Evolutionary conservation across 1,140 invertebrate genomes (phyloP).

Genomic region (Panulirus ornatus): DNA sequence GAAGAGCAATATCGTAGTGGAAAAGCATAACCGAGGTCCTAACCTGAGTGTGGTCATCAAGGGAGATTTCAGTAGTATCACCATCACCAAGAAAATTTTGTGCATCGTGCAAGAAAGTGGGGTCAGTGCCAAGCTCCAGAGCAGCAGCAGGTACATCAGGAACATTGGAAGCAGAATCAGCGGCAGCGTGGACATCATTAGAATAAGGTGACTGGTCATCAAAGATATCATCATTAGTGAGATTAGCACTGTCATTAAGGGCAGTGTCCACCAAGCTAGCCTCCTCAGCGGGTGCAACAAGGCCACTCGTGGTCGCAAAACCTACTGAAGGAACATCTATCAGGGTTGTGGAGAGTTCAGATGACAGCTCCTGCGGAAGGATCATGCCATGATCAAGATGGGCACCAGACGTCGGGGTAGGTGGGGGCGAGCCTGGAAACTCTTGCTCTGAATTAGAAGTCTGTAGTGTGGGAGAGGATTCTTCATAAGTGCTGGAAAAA

Average conservation of each 20-base stretch:
- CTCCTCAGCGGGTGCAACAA: slow-evolving; percentile 25
- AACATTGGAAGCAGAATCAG: not conserved
- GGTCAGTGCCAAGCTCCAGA: slow-evolving; percentile 21
- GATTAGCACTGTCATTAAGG: not conserved
- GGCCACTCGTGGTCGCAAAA: slow-evolving; percentile 16
- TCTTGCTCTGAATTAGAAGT: not conserved
- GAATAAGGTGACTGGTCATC: not conserved
- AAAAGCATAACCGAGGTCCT: slow-evolving; percentile 11
- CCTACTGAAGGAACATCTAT: slow-evolving; percentile 49
- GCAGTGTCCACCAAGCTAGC: slow-evolving; percentile 24
- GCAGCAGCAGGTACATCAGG: not conserved
- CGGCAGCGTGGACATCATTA: slow-evolving; percentile 22
- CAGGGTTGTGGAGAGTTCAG: slow-evolving; percentile 29
- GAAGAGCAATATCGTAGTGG: not conserved
- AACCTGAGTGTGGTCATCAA: slow-evolving; percentile 61
- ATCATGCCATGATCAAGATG: slow-evolving; percentile 54
- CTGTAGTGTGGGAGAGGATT: not conserved
- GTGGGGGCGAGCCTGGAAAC: slow-evolving; percentile 15
- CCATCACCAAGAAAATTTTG: slow-evolving; percentile 53
- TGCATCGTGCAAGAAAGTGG: slow-evolving; percentile 49
- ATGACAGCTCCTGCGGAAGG: slow-evolving; percentile 64
- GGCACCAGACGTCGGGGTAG: not conserved
- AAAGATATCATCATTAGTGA: slow-evolving; percentile 22
- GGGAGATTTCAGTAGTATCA: slow-evolving; percentile 62
- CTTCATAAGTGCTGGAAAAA: not conserved